Evolutionary conservation across 2,113 vertebrate genomes (phyloP).

Genomic region (Tyto alba): DNA sequence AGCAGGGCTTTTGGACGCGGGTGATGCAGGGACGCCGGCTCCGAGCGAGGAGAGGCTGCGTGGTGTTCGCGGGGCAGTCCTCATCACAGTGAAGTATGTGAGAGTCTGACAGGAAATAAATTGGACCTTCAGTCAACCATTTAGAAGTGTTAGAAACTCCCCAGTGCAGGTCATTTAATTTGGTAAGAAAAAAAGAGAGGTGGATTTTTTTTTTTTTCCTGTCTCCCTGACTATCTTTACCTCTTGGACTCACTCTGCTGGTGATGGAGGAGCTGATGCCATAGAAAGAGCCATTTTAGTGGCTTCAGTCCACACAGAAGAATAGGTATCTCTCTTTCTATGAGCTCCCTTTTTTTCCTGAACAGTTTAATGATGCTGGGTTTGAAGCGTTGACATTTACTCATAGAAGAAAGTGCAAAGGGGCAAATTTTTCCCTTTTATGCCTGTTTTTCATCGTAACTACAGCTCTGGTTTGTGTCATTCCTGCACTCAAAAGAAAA

Average conservation of each 20-base stretch:
- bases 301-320: background rate
- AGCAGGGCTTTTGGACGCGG: background rate
- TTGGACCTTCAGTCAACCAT: constrained; percentile 38
- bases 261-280: background rate
- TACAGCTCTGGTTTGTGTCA: background rate
- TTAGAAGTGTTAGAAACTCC: constrained; percentile 2
- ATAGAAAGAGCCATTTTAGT: background rate
- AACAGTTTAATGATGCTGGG: background rate
- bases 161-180: background rate
- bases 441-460: background rate
- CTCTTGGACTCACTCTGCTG: background rate
- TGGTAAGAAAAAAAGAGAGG: background rate
- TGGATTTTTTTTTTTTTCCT: background rate
- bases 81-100: background rate
- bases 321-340: background rate
- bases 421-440: background rate
- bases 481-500: background rate
- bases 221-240: background rate
- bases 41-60: background rate
- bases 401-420: background rate
- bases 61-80: background rate
- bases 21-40: background rate
- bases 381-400: background rate
- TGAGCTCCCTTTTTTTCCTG: background rate
- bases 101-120: constrained; percentile 50